Evolutionary conservation across 2,888 invertebrate species (phyloP).

Genomic region (Dyspetes luteomarginatus): DNA sequence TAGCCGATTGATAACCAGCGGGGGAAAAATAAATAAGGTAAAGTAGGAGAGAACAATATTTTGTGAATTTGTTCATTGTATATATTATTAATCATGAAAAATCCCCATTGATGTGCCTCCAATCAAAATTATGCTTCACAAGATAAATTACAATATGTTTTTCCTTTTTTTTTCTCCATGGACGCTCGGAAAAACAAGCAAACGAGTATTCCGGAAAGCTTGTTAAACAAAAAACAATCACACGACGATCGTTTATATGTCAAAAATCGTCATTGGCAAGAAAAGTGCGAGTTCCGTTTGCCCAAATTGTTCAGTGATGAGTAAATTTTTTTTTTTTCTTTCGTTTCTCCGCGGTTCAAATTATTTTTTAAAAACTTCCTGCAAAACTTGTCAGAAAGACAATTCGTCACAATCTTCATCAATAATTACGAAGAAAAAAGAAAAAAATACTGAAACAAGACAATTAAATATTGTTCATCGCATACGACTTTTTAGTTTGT

Average conservation of each 20-base stretch:
- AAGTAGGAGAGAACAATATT: slow-evolving; percentile 25
- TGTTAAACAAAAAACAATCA: too few relatives aligned
- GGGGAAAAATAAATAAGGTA: slow-evolving; percentile 23
- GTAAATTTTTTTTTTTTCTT: slow-evolving; percentile 1
- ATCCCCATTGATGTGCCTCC: slow-evolving; percentile 32
- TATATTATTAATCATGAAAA: slow-evolving; percentile 31
- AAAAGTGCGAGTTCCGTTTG: slow-evolving; percentile 64
- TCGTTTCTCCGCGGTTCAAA: neutral
- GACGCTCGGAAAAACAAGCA: slow-evolving; percentile 11
- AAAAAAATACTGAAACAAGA: slow-evolving; percentile 69
- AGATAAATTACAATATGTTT: slow-evolving; percentile 40
- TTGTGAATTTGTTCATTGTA: slow-evolving; percentile 42
- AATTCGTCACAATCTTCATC: slow-evolving; percentile 13
- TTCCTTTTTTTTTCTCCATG: slow-evolving; percentile 7
- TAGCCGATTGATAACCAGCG: neutral
- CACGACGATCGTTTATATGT: too few relatives aligned
- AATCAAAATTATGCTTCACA: slow-evolving; percentile 39
- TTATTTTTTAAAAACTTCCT: slow-evolving; percentile 7
- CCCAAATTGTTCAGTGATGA: neutral
- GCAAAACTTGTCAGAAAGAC: neutral
- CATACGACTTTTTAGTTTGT: slow-evolving; percentile 44
- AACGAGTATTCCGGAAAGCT: slow-evolving; percentile 8
- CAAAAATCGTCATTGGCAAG: slow-evolving; percentile 70
- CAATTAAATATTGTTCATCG: slow-evolving; percentile 69
- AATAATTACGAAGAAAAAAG: slow-evolving; percentile 67